Conservation (phyloP, 2,888 invertebrate genomes). For the Tridacna gigas region DNA sequence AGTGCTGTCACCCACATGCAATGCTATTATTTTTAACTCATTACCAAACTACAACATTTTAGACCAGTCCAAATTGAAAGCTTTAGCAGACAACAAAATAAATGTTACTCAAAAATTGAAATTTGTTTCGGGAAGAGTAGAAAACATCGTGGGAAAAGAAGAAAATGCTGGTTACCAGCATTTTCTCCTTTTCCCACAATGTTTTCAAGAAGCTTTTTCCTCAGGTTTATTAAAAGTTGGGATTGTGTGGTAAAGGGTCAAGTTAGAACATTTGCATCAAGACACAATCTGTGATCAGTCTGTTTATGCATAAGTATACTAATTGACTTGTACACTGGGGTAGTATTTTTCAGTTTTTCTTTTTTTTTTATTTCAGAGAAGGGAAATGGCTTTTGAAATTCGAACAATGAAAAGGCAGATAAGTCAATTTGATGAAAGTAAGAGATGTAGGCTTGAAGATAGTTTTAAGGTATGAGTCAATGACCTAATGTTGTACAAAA, state of each 20-base stretch:
- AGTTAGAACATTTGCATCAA: no score
- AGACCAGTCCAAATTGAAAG: background rate
- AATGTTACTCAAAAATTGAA: background rate
- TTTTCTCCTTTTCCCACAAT: background rate
- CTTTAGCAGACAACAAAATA: background rate
- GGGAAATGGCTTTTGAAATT: background rate
- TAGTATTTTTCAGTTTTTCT: no score
- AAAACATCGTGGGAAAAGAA: constrained; percentile 2
- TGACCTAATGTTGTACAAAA: no score
- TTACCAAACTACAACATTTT: background rate
- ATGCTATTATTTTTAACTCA: background rate
- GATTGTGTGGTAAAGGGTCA: background rate
- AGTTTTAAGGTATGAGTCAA: background rate
- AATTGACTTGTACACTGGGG: no score
- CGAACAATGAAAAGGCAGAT: background rate
- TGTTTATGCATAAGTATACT: no score
- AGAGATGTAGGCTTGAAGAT: background rate
- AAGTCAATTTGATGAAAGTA: background rate
- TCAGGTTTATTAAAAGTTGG: background rate
- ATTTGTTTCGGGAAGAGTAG: background rate
- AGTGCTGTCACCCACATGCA: no score
- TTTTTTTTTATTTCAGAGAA: constrained; percentile 7
- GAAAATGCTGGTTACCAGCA: no score
- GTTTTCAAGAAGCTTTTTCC: background rate
- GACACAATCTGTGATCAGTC: no score